A percentile compares a stretch with the other conserved stretches of the same genome.
These are phyloP conservation scores for Pyrocoelia pectoralis DNA, from an alignment of 2,888 invertebrate genomes.

Conservation along the genomic window DNA sequence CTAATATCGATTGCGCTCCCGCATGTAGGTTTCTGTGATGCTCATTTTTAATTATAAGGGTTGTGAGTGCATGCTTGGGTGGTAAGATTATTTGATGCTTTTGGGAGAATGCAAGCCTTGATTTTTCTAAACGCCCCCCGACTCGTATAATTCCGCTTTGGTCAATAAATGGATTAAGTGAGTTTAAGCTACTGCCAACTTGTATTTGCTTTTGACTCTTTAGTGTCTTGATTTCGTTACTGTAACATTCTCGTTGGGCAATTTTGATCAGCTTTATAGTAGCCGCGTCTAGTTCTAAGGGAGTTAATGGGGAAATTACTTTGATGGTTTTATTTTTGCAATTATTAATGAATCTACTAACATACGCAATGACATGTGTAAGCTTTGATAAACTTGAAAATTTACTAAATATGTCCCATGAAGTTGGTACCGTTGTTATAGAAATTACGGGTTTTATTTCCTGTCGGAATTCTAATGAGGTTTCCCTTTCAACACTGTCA, in stretches of 20 bases:
- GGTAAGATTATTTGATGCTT: not conserved
- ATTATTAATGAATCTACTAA: conserved; percentile 14
- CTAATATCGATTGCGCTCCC: conserved; percentile 6
- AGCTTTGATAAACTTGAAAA: conserved; percentile 13
- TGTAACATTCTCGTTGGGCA: too few species aligned
- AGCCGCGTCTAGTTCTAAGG: not conserved
- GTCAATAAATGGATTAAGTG: not conserved
- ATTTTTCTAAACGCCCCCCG: not conserved
- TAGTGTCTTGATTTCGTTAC: too few species aligned
- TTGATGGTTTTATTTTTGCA: not conserved
- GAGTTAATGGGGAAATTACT: not conserved
- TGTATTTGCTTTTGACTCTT: too few species aligned
- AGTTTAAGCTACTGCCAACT: not conserved
- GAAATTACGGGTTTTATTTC: too few species aligned
- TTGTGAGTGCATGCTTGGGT: not conserved
- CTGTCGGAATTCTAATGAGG: too few species aligned
- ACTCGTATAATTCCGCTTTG: not conserved
- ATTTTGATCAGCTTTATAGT: not conserved
- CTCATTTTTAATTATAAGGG: not conserved
- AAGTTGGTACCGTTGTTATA: not conserved
- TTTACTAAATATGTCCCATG: not conserved
- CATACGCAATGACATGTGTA: conserved; percentile 8
- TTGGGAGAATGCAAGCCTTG: not conserved
- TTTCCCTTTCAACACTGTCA: not conserved
- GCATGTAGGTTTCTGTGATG: conserved; percentile 8